phyloP scores from a whole-genome alignment of 2,797 vertebrate genomes.

The Acanthiza pusilla region DNA sequence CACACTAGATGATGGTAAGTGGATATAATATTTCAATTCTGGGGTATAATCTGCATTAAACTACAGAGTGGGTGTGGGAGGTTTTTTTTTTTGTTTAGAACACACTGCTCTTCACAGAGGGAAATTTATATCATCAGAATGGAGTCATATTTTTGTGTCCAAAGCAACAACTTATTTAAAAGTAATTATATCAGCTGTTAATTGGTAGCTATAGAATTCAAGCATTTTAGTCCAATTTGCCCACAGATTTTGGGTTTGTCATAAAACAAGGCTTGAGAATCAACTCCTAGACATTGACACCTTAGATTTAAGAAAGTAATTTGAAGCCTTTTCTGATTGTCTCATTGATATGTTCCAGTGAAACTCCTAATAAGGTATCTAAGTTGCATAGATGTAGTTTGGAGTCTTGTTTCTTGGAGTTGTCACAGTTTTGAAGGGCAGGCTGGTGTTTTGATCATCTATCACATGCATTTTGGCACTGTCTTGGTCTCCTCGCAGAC shows the following conservation, averaged over 20 bases:
- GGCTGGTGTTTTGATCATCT: background rate
- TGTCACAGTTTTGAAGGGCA: background rate
- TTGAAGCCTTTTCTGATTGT: background rate
- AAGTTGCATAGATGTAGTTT: background rate
- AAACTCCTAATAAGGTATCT: background rate
- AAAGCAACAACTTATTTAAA: background rate
- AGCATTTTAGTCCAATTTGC: background rate
- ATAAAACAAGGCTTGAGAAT: background rate
- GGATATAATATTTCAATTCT: background rate
- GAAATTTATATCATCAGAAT: background rate
- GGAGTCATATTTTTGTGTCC: background rate
- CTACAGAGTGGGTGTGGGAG: background rate
- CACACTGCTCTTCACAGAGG: background rate
- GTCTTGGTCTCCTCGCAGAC: background rate
- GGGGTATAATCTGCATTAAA: background rate
- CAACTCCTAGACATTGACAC: background rate
- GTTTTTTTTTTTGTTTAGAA: background rate
- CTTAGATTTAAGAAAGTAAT: background rate
- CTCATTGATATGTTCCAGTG: background rate
- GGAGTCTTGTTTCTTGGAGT: background rate
- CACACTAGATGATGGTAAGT: conserved; percentile 97
- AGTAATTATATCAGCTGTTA: background rate
- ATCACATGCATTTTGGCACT: background rate
- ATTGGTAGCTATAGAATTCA: background rate
- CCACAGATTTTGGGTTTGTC: background rate